Evolutionary conservation across 1,140 invertebrate species (phyloP).

Genomic region (Meloidogyne hapla): DNA sequence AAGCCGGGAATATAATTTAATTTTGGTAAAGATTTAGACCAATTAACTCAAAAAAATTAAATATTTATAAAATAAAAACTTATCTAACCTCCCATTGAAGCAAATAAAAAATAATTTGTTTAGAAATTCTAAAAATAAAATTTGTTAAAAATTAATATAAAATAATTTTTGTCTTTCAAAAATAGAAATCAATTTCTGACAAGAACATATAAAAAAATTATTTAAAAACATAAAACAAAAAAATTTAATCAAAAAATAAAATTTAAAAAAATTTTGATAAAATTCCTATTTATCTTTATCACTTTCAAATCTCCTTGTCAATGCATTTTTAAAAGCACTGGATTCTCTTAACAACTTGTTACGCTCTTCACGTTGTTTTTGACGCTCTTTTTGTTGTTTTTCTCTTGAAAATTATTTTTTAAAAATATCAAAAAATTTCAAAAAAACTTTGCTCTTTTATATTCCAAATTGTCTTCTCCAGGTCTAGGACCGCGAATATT

Average conservation of each 20-base stretch:
- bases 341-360: neutral
- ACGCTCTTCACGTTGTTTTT: neutral
- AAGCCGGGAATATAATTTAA: neutral
- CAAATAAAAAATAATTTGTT: neutral
- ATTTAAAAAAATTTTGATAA: neutral
- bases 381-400: neutral
- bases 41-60: slow-evolving; percentile 1
- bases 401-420: slow-evolving; percentile 3
- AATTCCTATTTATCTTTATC: neutral
- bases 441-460: slow-evolving; percentile 1
- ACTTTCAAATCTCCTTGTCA: neutral
- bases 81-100: neutral
- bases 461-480: neutral
- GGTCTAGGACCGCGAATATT: slow-evolving; percentile 17
- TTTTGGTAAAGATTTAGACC: neutral
- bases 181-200: too few species aligned
- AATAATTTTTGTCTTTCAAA: too few species aligned
- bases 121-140: neutral
- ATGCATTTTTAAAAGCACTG: neutral
- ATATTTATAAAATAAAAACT: neutral
- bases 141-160: neutral
- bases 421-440: neutral
- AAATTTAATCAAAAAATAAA: too few species aligned
- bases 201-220: too few species aligned
- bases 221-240: too few species aligned